Conservation (phyloP, 2,888 invertebrate genomes). For the Horisme vitalbata region DNA sequence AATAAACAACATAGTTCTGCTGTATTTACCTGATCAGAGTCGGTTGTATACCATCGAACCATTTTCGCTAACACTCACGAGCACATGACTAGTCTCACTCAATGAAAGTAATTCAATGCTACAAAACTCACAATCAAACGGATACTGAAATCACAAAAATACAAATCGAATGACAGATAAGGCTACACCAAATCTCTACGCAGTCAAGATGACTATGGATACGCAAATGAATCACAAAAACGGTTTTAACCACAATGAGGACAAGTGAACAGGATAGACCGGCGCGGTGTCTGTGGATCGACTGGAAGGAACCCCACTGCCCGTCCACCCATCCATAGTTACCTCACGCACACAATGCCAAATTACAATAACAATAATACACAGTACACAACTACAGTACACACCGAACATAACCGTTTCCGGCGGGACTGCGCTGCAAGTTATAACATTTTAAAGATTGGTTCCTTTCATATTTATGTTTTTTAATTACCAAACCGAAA, state of each 20-base stretch:
- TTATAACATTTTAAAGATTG: conserved; percentile 11
- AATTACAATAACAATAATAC: conserved; percentile 70
- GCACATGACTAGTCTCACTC: conserved; percentile 2
- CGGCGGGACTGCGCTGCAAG: conserved; percentile 46
- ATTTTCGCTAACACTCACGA: conserved; percentile 41
- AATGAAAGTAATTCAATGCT: neutral
- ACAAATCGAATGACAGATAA: neutral
- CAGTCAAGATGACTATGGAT: neutral
- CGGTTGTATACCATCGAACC: conserved; percentile 59
- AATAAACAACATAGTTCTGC: too few relatives aligned
- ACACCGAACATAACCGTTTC: conserved; percentile 58
- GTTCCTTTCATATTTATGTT: too few relatives aligned
- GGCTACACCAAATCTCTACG: too few relatives aligned
- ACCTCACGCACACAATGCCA: conserved; percentile 50
- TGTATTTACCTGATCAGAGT: conserved; percentile 37
- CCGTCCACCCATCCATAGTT: conserved; percentile 18
- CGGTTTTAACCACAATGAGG: conserved; percentile 1
- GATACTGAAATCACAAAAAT: neutral
- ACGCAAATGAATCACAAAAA: conserved; percentile 1
- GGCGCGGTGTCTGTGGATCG: conserved; percentile 9
- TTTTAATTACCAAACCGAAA: too few relatives aligned
- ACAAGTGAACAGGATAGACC: conserved; percentile 17
- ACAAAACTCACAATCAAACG: neutral
- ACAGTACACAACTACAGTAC: conserved; percentile 57
- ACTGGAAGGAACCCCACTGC: conserved; percentile 16